Base-by-base conservation (phyloP, 2,113 vertebrate genomes). In the Dolichotis patagonum region DNA sequence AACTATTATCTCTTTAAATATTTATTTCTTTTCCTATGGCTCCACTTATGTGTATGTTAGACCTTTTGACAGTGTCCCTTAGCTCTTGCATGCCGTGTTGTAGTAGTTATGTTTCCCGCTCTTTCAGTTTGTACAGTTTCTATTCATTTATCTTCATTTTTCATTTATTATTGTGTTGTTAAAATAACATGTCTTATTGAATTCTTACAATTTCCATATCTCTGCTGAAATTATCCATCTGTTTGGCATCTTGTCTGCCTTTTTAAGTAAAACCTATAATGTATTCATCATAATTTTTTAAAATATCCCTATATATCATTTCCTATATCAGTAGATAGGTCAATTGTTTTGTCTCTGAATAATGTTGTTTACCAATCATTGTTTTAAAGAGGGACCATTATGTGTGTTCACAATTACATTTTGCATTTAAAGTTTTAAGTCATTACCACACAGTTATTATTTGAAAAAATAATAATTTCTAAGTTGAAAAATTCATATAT, bases 331-430 rank as follows among this genome's bases (percentile, higher is more conserved):
- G 56, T 43, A 0, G 65, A 19, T 83, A 13, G 7, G 54, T 77
- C 20, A 92, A 19, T 93, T 92, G 43, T 69, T 97, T 88, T 94
- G 14, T 88, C 14, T 91, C 52, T 82, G 94, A 35, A n/a, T 24
- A 85, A 35, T 75, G 24, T 58, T 7, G 13, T 94, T 9, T 85
- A 88, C 41, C 41, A 83, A 49, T 82, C 60, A 63, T 82, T 49
- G 43, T 82, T 43, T 69, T 86, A 89, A 90, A 90, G 84, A 90
- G 84, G 30, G 30, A 60, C 41, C 26, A 54, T 92, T 38, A 73
- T 81, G 22, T 91, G 49, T 94, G 77, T 94, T 88, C 32, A 80
- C 43, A 94, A 52, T 88, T 84, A 24, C 20, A 88, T 20, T 85
- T 91, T 88, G 43, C 35, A 88, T 94, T 78, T 26, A 63, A 56